Evolutionary conservation across 2,113 vertebrate species (phyloP).

Genomic region (Circaetus gallicus): DNA sequence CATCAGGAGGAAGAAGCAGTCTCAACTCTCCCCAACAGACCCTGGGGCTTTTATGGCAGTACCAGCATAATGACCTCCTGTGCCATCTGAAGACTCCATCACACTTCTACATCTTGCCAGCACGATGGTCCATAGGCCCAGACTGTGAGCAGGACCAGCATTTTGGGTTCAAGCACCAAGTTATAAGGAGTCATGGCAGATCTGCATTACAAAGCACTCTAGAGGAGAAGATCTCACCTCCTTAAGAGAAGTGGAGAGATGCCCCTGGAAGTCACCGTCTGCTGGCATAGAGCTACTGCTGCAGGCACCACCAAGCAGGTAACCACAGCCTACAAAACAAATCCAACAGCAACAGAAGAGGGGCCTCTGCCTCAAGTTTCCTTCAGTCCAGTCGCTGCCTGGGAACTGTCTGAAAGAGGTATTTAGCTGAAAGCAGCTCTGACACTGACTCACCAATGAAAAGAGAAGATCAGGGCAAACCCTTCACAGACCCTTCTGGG

Average conservation of each 20-base stretch:
- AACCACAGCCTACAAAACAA: not conserved
- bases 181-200: not conserved
- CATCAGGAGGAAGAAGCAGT: not conserved
- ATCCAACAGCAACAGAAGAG: not conserved
- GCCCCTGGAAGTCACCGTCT: not conserved
- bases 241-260: not conserved
- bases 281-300: not conserved
- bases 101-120: not conserved
- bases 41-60: not conserved
- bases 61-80: not conserved
- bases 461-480: not conserved
- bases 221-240: constrained; percentile 18
- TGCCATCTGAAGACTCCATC: not conserved
- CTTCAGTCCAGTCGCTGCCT: not conserved
- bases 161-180: not conserved
- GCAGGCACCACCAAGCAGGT: not conserved
- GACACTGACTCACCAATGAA: not conserved
- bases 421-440: not conserved
- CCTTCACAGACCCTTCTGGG: not conserved
- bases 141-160: not conserved
- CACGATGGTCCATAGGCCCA: accelerated
- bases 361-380: not conserved
- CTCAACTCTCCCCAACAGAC: not conserved
- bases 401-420: not conserved
- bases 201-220: not conserved